Evolutionary conservation across 2,113 vertebrate genomes (phyloP), one percentile per base, ranked within the genome.

Genomic region (Corythoichthys haematopterus): DNA sequence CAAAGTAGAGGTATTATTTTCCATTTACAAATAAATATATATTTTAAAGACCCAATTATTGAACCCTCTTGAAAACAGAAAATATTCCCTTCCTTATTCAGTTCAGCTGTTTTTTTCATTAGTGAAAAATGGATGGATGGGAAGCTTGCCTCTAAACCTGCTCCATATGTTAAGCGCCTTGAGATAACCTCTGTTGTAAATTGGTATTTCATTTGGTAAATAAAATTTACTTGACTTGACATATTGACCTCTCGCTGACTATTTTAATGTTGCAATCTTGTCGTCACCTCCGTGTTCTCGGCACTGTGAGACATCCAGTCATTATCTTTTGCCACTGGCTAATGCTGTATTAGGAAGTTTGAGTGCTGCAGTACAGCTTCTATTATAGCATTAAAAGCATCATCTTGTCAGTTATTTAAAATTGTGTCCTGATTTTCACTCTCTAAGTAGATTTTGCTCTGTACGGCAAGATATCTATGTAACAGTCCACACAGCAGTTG

Each of bases 271-370:
- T 9, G n/a, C 50, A 55, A n/a, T 55, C 20, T 33, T 55, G 8
- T 2, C 16, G 14, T 66, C 55, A 72, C 28, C 65, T 66, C 47
- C 43, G 40, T 47, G 11, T 20, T 71, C 33, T 62, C 35, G 5
- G 50, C 15, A 13, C 86, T 86, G 87, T 89, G 88, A 80, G 38
- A 36, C 61, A 33, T 10, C 79, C 20, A 45, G 52, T 65, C 48
- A n/a, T 1, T 48, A 57, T 36, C 20, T 11, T 75, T 40, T 72
- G 64, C 10, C 16, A 83, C 56, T 35, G 75, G 50, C 57, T 90
- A 60, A 71, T 68, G n/a, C 80, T 90, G 71, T 13, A 63, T 37
- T 75, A 82, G 59, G 70, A 88, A 87, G 87, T 90, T 87, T 78
- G 60, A 33, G n/a, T 3, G 20, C 8, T 0, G 9, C 20, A 12